Base-by-base conservation (phyloP, 1,140 invertebrate genomes). In the Vanessa tameamea region DNA sequence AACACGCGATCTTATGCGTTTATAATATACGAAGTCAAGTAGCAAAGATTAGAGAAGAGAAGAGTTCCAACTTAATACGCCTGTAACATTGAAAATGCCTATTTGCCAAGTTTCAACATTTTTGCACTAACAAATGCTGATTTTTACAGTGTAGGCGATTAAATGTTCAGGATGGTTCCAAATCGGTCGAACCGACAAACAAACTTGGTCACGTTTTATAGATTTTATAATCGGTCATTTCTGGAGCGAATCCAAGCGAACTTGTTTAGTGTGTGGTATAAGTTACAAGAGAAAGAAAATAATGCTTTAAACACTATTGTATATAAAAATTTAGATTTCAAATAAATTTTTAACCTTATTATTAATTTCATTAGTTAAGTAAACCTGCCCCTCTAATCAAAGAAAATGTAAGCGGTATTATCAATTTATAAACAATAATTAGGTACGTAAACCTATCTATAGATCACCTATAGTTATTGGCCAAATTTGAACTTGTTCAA, bases 221-320 rank as follows among this genome's bases (percentile, higher is more conserved):
- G 78, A 84, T 86, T 86, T 84, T 86, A 85, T 86, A 86, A 86
- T 85, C 82, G 84, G 82, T 85, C 83, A 86, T 78, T 73, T 79
- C 80, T 86, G 85, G 85, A 85, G 76, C 69, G 37, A 74, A 67
- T 86, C 85, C 85, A 86, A 75, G 64, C 64, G 61, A 75, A 75
- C 73, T 47, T 55, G 12, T 50, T 47, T 26, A 7, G 43, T 13
- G 55, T 67, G 55, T 47, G 50, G 47, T 53, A 65, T 20, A 70
- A 51, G 64, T 63, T 48, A 63, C 13, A 47, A 51, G 20, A 63
- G 26, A 16, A 57, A 57, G 16, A 20, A 6, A 16, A 20, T 5
- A 16, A 43, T 43, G 9, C 37, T 1, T 43, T 9, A 9, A 9
- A 43, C 37, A 43, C 3, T 43, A 43, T 1, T 0, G 9, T 43